Percentiles rank a stretch among this genome's conserved stretches.
Conservation (phyloP, 1,140 invertebrate genomes). For the Muscidifurax raptorellus region DNA sequence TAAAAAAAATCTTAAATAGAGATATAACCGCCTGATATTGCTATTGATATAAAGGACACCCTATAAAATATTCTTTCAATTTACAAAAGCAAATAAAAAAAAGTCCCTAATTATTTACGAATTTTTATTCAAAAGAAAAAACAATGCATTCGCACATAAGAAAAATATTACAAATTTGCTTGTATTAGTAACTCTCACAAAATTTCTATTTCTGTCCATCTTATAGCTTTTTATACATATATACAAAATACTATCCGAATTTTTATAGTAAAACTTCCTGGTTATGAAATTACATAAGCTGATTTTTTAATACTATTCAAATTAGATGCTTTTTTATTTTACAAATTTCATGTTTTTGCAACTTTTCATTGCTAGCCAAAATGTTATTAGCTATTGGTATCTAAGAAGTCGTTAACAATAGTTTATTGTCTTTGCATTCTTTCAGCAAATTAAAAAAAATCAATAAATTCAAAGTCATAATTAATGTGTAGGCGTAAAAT, state of each 20-base stretch:
- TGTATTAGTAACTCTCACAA: too few relatives aligned
- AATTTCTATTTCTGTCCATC: neutral
- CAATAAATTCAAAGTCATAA: neutral
- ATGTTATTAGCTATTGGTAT: neutral
- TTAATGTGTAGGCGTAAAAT: neutral
- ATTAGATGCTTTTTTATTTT: neutral
- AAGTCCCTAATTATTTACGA: neutral
- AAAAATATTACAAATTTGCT: too few relatives aligned
- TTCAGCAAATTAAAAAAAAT: neutral
- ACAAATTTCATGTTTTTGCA: neutral
- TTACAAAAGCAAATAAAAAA: neutral
- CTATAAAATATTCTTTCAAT: neutral
- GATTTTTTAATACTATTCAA: neutral
- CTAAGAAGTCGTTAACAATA: too few relatives aligned
- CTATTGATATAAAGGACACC: constrained; percentile 27
- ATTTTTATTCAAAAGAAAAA: neutral
- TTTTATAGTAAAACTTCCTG: neutral
- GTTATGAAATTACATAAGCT: neutral
- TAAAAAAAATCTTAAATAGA: constrained; percentile 4
- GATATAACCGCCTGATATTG: constrained; percentile 10
- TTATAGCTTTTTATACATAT: neutral
- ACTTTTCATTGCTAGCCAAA: neutral
- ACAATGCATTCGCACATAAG: too few relatives aligned
- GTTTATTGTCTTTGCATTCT: neutral
- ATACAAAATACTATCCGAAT: neutral